phyloP scores from a whole-genome alignment of 2,797 vertebrate species.

The Falco biarmicus region DNA sequence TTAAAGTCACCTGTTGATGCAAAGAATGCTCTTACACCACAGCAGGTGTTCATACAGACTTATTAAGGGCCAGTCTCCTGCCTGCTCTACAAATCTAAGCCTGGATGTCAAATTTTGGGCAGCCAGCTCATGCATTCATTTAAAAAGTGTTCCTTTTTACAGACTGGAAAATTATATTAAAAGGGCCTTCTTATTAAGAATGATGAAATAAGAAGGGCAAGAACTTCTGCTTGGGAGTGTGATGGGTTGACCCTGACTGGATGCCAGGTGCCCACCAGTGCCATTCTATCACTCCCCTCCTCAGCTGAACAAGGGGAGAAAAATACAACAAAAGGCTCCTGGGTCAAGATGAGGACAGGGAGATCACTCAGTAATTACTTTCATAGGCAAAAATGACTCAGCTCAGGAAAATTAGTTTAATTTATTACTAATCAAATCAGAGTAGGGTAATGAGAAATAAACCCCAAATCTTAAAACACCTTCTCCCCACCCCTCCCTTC shows the following conservation, averaged over 20 bases:
- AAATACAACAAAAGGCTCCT: rapidly evolving
- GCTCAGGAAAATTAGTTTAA: neutral
- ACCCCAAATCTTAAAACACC: neutral
- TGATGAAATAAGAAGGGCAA: neutral
- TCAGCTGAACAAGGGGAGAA: neutral
- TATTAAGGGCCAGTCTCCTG: neutral
- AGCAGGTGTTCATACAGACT: neutral
- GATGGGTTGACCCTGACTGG: neutral
- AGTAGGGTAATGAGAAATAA: neutral
- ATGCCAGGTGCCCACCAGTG: neutral
- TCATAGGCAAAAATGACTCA: neutral
- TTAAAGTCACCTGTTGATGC: neutral
- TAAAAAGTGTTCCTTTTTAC: neutral
- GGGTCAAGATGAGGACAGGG: neutral
- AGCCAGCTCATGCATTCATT: neutral
- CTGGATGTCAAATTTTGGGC: neutral
- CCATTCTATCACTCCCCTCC: neutral
- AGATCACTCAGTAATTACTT: neutral
- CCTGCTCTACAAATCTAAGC: neutral
- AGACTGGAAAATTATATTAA: neutral
- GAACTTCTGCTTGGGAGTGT: neutral
- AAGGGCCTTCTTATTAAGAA: neutral
- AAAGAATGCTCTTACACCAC: neutral
- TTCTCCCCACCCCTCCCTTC: neutral
- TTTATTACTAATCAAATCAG: neutral